These are phyloP conservation scores for Apamea monoglypha DNA, from an alignment of 2,888 invertebrate species.

Conservation along the genomic window DNA sequence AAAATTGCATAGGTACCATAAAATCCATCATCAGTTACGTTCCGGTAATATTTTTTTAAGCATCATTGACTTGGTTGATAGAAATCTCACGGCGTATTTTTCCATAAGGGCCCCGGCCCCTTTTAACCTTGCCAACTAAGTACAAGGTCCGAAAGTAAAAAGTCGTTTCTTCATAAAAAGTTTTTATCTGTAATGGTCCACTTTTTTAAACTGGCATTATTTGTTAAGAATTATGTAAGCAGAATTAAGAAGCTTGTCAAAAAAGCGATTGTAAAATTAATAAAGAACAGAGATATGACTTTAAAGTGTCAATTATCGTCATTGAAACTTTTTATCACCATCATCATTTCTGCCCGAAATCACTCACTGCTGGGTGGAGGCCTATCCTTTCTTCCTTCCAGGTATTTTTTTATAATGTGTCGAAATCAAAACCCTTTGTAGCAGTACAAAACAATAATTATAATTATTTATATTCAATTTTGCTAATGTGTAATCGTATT, in stretches of 20 bases:
- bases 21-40: not conserved
- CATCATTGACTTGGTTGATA: conserved; percentile 34
- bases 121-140: conserved; percentile 43
- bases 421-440: not conserved
- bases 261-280: not conserved
- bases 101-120: conserved; percentile 44
- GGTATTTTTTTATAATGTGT: not conserved
- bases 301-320: not conserved
- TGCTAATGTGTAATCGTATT: not conserved
- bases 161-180: conserved; percentile 46
- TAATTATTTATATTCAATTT: not conserved
- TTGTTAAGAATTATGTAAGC: conserved; percentile 22
- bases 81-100: conserved; percentile 47
- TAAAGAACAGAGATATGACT: not conserved
- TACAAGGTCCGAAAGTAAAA: conserved; percentile 63
- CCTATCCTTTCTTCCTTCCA: not conserved
- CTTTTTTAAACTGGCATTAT: conserved; percentile 48
- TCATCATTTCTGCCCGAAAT: not conserved
- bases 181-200: conserved; percentile 44
- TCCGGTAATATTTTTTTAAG: conserved; percentile 27
- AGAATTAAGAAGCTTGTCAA: not conserved
- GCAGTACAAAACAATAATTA: not conserved
- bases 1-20: not conserved
- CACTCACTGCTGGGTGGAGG: not conserved
- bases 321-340: not conserved